Evolutionary conservation across 2,797 vertebrate genomes (phyloP), one percentile per base, ranked within the genome.

Genomic region (Melanotaenia nigrans): DNA sequence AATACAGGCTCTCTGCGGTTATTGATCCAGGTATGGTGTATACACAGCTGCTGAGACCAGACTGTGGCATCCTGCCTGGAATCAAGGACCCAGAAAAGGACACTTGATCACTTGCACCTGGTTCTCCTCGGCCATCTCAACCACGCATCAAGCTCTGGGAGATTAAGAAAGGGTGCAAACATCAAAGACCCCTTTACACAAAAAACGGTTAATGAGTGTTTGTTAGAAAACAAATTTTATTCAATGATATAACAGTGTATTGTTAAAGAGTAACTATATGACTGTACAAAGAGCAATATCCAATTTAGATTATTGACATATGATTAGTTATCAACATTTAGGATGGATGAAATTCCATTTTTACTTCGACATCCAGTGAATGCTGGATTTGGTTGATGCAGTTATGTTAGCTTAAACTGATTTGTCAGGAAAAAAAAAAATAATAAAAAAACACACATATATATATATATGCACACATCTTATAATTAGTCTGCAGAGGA

Each of bases 1-100:
- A 92, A 93, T 94, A 92, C 56, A 61, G 40, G 78, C 87, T 77
- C 91, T 93, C 88, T 90, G 84, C 85, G 77, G 84, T 59, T 91
- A 94, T 94, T 86, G 94, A 94, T 93, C 88, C 62, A 63, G 65
- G 66, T 57, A 13, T 8, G 68, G 70, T 86, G 83, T 87, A 61
- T 85, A 73, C 83, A 78, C 90, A 92, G 91, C 91, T 90, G 87
- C 78, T 40, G 62, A 65, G 68, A 59, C 84, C 76, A 79, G 82
- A 77, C 77, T 58, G 65, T 33, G 71, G 66, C 76, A 78, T 80
- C 81, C 82, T 79, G 87, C 71, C 81, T 79, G 81, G 81, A 85
- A 82, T 84, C 82, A 72, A 74, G 77, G 63, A 80, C 62, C 79
- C 72, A 78, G 85, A 87, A 84, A 82, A 78, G 71, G 88, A 83